Base-by-base conservation (phyloP, 2,797 vertebrate genomes). In the Clarias platycephalus region DNA sequence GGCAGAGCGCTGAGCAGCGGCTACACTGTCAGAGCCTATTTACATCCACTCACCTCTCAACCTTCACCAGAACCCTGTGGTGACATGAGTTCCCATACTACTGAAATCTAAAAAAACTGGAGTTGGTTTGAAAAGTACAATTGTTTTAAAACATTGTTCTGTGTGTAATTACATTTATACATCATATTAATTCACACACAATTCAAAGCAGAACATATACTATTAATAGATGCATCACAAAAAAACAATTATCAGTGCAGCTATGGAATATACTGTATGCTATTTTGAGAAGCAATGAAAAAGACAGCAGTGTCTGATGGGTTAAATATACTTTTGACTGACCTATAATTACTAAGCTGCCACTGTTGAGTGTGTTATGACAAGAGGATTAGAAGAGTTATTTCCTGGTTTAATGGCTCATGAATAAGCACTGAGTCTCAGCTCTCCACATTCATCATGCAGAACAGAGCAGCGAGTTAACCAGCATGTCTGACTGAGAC, bases 11-110 rank as follows among this genome's bases (percentile, higher is more conserved):
- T 88, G 87, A 78, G 88, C 88, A 88, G 88, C 83, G 83, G 70
- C 85, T 85, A 77, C 86, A 88, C 89, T 92, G 91, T 92, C 92
- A 91, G 87, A 87, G 88, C 87, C 85, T 78, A 87, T 93, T 91
- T 91, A 89, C 78, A 88, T 90, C 88, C 55, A 87, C 84, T 89
- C 49, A 88, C 90, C 86, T 93, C 90, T 88, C 84, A 85, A 84
- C 86, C 86, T 84, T 84, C 81, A 78, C 88, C 86, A 88, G 88
- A 88, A 85, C 89, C 81, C 90, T 88, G 85, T 63, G 76, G 34
- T 78, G 76, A 1, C 86, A 83, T 83, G 84, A 90, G 88, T 83
- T 87, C 86, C 90, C 86, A 89, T 90, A 89, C 91, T 89, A 88
- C 89, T 79, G 88, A 89, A 87, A 80, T 86, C 20, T 4, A 22